Evolutionary conservation across 2,797 vertebrate genomes (phyloP).

Genomic region (Sebastes flavidus): DNA sequence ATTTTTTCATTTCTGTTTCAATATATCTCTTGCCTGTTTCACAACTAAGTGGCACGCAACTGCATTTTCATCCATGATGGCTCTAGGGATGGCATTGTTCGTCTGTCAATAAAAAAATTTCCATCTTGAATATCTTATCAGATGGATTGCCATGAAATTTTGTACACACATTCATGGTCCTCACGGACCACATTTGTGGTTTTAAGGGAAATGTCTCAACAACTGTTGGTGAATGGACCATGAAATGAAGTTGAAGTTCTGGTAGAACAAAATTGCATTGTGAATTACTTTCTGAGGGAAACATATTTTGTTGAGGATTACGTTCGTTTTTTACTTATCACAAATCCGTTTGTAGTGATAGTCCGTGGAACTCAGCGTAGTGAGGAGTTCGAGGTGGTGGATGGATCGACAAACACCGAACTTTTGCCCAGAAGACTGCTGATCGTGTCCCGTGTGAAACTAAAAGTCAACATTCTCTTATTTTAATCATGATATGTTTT

Average conservation of each 20-base stretch:
- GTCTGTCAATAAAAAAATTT: not conserved
- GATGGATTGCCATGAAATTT: not conserved
- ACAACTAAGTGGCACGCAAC: not conserved
- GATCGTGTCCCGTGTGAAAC: too few relatives aligned
- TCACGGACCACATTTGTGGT: not conserved
- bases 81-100: not conserved
- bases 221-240: too few relatives aligned
- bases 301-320: too few relatives aligned
- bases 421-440: too few relatives aligned
- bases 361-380: accelerated
- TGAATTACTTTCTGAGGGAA: too few relatives aligned
- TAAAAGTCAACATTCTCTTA: too few relatives aligned
- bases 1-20: not conserved
- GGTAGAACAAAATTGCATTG: too few relatives aligned
- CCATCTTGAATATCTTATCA: not conserved
- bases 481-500: too few relatives aligned
- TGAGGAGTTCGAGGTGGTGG: too few relatives aligned
- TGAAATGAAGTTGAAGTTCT: not conserved
- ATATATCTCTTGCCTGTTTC: not conserved
- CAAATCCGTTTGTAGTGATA: too few relatives aligned
- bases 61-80: not conserved
- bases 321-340: too few relatives aligned
- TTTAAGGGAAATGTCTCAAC: not conserved
- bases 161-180: not conserved
- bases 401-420: accelerated